phyloP scores from a whole-genome alignment of 1,140 invertebrate genomes.

The Glossosoma conforme region DNA sequence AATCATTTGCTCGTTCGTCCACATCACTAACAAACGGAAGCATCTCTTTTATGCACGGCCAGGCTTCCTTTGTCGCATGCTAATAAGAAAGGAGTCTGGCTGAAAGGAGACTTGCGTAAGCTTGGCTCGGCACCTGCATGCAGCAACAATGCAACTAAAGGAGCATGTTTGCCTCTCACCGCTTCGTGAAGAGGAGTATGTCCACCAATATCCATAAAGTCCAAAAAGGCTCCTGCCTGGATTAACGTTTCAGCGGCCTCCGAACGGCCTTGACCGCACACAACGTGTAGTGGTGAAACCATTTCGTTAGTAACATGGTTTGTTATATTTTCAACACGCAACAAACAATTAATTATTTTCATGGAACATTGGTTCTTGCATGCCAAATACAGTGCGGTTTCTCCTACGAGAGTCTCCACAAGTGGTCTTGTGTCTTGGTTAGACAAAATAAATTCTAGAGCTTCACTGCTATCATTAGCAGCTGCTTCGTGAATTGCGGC shows the following conservation, averaged over 20 bases:
- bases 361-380: constrained; percentile 38
- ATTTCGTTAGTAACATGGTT: constrained; percentile 45
- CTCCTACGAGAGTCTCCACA: constrained; percentile 44
- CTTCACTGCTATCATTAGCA: constrained; percentile 39
- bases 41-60: constrained; percentile 35
- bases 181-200: constrained; percentile 70
- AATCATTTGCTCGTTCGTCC: constrained; percentile 38
- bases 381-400: constrained; percentile 45
- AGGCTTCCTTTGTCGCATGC: constrained; percentile 44
- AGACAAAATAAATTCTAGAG: constrained; percentile 40
- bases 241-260: constrained; percentile 56
- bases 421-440: constrained; percentile 35
- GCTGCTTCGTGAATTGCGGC: constrained; percentile 47
- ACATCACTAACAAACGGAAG: constrained; percentile 41
- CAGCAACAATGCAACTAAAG: constrained; percentile 54
- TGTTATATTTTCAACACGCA: constrained; percentile 41
- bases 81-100: constrained; percentile 56
- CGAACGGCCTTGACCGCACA: constrained; percentile 57
- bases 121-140: constrained; percentile 59
- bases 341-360: constrained; percentile 37
- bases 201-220: constrained; percentile 62
- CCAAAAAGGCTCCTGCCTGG: constrained; percentile 59
- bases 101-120: constrained; percentile 51
- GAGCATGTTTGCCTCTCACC: constrained; percentile 50
- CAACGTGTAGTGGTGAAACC: constrained; percentile 65